A percentile compares a stretch with the other conserved stretches of the same genome.
Evolutionary conservation across 2,113 vertebrate genomes (phyloP).

Genomic region (Channa maculata): DNA sequence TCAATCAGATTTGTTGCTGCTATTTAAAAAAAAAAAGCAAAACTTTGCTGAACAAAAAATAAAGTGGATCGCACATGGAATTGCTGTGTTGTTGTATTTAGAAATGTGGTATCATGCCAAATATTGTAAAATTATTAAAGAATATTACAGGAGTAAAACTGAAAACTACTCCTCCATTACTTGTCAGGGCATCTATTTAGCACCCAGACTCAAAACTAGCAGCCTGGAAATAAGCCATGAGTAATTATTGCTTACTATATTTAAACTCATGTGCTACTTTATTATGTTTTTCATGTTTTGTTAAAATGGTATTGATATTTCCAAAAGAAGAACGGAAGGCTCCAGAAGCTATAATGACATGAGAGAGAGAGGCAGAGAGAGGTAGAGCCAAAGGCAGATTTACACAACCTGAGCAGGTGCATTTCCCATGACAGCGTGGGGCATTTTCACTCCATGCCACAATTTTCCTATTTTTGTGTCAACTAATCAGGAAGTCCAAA

Average conservation of each 20-base stretch:
- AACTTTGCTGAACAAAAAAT: neutral
- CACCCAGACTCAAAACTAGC: neutral
- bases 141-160: neutral
- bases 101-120: neutral
- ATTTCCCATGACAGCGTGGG: conserved; percentile 36
- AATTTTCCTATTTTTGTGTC: conserved; percentile 57
- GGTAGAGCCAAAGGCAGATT: conserved; percentile 12
- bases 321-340: conserved; percentile 12
- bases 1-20: too few species aligned
- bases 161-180: neutral
- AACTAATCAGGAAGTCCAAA: conserved; percentile 69
- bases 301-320: conserved; percentile 5
- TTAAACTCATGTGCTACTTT: conserved; percentile 2
- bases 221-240: neutral
- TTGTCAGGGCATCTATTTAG: neutral
- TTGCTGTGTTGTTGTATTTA: neutral
- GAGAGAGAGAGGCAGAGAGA: neutral
- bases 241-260: neutral
- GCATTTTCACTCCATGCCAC: conserved; percentile 51
- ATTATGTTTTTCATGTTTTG: neutral
- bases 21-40: too few species aligned
- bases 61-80: neutral
- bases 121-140: neutral
- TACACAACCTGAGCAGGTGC: conserved; percentile 40
- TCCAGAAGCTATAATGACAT: neutral